Evolutionary conservation across 1,140 invertebrate genomes (phyloP).

Genomic region (Bathynomus jamesi): DNA sequence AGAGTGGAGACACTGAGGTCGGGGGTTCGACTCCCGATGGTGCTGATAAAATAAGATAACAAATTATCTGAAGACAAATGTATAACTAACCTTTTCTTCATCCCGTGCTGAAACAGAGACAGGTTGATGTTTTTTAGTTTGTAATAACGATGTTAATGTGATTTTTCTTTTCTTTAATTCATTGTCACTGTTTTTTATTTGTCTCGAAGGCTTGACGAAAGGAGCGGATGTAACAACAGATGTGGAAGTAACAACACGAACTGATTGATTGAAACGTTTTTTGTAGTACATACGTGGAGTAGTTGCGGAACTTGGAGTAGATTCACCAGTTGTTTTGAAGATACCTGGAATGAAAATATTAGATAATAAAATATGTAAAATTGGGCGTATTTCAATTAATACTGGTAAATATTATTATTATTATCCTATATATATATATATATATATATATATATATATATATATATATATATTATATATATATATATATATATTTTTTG

Average conservation of each 20-base stretch:
- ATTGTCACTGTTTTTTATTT: not conserved
- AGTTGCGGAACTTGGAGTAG: not conserved
- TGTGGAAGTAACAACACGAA: slow-evolving; percentile 10
- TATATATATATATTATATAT: not conserved
- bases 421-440: slow-evolving; percentile 1
- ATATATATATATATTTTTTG: not conserved
- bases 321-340: not conserved
- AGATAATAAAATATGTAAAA: too few relatives aligned
- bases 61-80: too few relatives aligned
- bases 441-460: slow-evolving; percentile 3
- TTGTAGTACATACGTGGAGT: not conserved
- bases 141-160: not conserved
- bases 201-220: not conserved
- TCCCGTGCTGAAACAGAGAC: not conserved
- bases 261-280: not conserved
- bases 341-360: not conserved
- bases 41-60: too few relatives aligned
- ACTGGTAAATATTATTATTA: too few relatives aligned
- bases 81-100: not conserved
- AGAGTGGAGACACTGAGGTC: too few relatives aligned
- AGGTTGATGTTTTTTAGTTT: not conserved
- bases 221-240: slow-evolving; percentile 9
- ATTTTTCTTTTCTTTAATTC: not conserved
- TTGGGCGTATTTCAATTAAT: too few relatives aligned
- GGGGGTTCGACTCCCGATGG: too few relatives aligned